Conservation (phyloP, 2,113 vertebrate genomes). For the Halichoeres trimaculatus region DNA sequence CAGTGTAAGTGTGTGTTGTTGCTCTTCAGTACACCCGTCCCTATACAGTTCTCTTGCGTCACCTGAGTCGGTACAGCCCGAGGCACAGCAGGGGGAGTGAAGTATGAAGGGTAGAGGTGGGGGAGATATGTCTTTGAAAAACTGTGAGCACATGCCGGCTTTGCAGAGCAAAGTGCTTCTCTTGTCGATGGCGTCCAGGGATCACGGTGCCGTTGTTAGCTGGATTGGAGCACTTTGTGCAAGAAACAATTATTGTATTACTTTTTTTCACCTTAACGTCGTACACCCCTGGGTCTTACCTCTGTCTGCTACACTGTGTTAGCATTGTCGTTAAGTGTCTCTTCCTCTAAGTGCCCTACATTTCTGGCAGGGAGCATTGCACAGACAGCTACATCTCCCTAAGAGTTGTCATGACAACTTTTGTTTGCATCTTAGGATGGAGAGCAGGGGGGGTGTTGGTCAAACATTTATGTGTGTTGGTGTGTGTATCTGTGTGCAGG, state of each 20-base stretch:
- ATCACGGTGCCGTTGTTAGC: constrained; percentile 14
- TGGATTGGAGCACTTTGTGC: constrained; percentile 13
- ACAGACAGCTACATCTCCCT: constrained; percentile 37
- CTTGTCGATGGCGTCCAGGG: constrained; percentile 3
- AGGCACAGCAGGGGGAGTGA: not conserved
- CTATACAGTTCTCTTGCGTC: constrained; percentile 23
- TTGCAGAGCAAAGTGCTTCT: constrained; percentile 15
- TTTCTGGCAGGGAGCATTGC: constrained; percentile 36
- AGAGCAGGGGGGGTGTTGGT: constrained; percentile 27
- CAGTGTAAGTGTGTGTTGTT: constrained; percentile 17
- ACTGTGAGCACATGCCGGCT: constrained; percentile 7
- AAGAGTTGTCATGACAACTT: constrained; percentile 69
- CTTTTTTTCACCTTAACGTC: constrained; percentile 15
- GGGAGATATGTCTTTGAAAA: not conserved
- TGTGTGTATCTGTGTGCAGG: constrained; percentile 7
- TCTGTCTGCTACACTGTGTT: constrained; percentile 31
- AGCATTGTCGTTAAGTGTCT: constrained; percentile 32
- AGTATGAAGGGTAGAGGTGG: not conserved
- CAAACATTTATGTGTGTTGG: constrained; percentile 44
- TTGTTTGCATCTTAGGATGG: constrained; percentile 58
- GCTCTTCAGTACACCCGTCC: constrained; percentile 10
- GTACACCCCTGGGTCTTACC: constrained; percentile 13
- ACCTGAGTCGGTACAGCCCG: constrained; percentile 36
- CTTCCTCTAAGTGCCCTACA: constrained; percentile 44
- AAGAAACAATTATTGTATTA: constrained; percentile 7